Evolutionary conservation across 2,797 vertebrate species (phyloP).

Genomic region (Chaetodon trifasciatus): DNA sequence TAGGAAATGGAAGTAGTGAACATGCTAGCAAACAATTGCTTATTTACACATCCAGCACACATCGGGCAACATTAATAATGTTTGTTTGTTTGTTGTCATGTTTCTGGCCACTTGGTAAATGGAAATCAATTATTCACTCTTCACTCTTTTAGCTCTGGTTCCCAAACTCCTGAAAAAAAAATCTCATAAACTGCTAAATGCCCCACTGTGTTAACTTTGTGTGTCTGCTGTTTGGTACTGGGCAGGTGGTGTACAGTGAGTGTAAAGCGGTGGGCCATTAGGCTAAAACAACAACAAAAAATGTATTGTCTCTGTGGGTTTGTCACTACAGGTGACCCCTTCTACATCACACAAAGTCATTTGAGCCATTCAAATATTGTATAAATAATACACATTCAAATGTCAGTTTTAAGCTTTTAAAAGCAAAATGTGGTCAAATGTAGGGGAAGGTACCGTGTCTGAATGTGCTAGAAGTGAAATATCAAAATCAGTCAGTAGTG

Average conservation of each 20-base stretch:
- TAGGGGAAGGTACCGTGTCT: neutral
- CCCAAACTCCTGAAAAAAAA: too few species aligned
- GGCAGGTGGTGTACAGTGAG: neutral
- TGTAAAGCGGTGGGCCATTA: neutral
- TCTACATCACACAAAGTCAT: neutral
- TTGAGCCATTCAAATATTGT: neutral
- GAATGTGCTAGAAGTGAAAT: neutral
- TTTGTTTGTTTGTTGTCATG: neutral
- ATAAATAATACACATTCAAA: too few species aligned
- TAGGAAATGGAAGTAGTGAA: too few species aligned
- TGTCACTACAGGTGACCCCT: neutral
- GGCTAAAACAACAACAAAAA: neutral
- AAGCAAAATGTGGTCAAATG: neutral
- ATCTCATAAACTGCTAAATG: neutral
- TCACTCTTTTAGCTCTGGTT: too few species aligned
- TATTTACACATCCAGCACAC: neutral
- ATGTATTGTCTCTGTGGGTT: neutral
- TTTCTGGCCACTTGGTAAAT: neutral
- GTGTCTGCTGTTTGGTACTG: neutral
- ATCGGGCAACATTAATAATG: neutral
- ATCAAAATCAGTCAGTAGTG: constrained; percentile 17
- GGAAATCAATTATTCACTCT: neutral
- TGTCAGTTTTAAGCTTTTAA: neutral
- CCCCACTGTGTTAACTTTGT: neutral
- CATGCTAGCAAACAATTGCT: too few species aligned